Base-by-base conservation (phyloP, 1,140 invertebrate species). In the Gryon sp. region DNA sequence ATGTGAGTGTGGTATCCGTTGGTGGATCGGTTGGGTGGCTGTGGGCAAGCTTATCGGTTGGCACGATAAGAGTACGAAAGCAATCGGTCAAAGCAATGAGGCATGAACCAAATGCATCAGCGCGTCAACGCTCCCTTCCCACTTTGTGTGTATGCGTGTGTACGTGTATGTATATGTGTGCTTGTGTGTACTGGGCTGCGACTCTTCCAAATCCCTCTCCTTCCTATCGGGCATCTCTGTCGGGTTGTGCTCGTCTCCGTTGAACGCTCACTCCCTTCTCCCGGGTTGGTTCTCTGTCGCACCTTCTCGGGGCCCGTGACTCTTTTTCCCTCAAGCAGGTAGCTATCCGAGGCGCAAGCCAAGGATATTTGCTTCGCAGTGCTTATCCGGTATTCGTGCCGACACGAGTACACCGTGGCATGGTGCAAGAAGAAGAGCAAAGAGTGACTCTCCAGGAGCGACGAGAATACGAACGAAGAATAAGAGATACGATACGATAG, bases 301-400 rank as follows among this genome's bases (percentile, higher is more conserved):
- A 55, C 72, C 34, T 32, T 22, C 48, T 22, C 62, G 19, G 59
- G 65, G 28, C 41, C 48, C 60, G 59, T 60, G 65, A 52, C 74
- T 59, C 52, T 78, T 70, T 65, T 66, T 74, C 72, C 66, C 57
- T 74, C 55, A 45, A n/a, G 48, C 55, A 66, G 65, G 69, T 59
- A 74, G 70, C 52, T 59, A 76, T 80, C 72, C 57, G 45, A 59
- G 34, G 70, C 63, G 40, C 38, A 55, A 66, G 52, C 68, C 77
- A 80, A 77, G 72, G 78, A 75, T 80, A 75, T 68, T 77, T 73
- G 59, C 66, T 75, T 76, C 65, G 74, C 82, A 79, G 82, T 83
- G 77, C 72, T 83, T 80, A 81, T 73, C 78, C 76, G 77, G 79
- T 72, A 80, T 79, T 73, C 76, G 73, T 59, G 73, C 63, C 50